Evolutionary conservation across 2,797 vertebrate genomes (phyloP).

Genomic region (Crenuchus spilurus): DNA sequence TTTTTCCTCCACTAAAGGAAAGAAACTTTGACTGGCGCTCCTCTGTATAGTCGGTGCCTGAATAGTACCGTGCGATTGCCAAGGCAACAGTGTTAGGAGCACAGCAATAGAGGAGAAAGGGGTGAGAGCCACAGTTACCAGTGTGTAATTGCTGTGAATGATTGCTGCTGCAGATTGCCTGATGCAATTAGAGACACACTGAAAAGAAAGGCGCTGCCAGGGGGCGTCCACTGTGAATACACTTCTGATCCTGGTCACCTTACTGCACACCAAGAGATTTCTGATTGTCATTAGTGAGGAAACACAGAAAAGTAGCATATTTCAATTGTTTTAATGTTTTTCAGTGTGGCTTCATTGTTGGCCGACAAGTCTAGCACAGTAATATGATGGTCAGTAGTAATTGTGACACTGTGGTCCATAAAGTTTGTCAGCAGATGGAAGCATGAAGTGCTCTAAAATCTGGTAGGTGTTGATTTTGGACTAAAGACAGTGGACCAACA

Average conservation of each 20-base stretch:
- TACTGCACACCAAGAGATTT: neutral
- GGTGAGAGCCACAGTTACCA: conserved; percentile 42
- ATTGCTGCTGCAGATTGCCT: conserved; percentile 59
- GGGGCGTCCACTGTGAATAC: conserved; percentile 1
- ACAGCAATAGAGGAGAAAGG: conserved; percentile 52
- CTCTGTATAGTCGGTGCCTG: neutral
- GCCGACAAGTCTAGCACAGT: too few relatives aligned
- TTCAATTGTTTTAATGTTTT: too few relatives aligned
- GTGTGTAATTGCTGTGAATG: conserved; percentile 58
- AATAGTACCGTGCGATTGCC: conserved; percentile 55
- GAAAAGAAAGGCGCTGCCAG: neutral
- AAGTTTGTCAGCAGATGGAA: too few relatives aligned
- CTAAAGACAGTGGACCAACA: too few relatives aligned
- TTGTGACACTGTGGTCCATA: too few relatives aligned
- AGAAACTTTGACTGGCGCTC: conserved; percentile 8
- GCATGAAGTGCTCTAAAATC: too few relatives aligned
- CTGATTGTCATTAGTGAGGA: too few relatives aligned
- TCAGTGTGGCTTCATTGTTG: too few relatives aligned
- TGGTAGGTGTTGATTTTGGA: too few relatives aligned
- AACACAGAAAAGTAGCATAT: too few relatives aligned
- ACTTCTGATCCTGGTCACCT: neutral
- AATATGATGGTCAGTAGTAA: too few relatives aligned
- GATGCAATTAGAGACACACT: conserved; percentile 50
- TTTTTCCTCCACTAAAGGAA: conserved; percentile 11
- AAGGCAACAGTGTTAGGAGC: conserved; percentile 65